Evolutionary conservation across 2,113 vertebrate species (phyloP).

Genomic region (Isichthys henryi): DNA sequence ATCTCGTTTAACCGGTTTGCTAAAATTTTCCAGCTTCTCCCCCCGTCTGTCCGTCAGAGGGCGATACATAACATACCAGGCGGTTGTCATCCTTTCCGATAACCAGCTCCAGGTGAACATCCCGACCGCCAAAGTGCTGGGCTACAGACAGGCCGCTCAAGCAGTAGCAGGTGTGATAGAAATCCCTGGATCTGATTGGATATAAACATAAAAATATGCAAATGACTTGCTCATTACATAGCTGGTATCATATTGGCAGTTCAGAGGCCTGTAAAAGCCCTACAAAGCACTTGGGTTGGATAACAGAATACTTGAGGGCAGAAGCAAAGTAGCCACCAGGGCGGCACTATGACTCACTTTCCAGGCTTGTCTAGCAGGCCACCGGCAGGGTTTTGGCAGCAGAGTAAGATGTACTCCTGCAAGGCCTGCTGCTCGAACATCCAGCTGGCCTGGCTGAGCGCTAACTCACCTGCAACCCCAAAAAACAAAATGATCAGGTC

Average conservation of each 20-base stretch:
- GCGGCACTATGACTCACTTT: conserved; percentile 72
- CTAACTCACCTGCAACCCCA: conserved; percentile 65
- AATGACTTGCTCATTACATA: neutral
- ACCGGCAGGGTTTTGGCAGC: conserved; percentile 87
- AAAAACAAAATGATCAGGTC: neutral
- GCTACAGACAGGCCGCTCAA: conserved; percentile 88
- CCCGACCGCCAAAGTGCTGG: conserved; percentile 86
- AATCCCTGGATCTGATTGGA: conserved; percentile 78
- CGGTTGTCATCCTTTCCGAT: conserved; percentile 77
- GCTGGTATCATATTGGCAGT: neutral
- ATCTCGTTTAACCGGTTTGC: neutral
- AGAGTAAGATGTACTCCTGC: conserved; percentile 95
- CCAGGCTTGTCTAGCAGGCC: conserved; percentile 93
- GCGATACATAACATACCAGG: conserved; percentile 66
- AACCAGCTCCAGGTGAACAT: conserved; percentile 73
- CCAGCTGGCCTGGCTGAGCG: conserved; percentile 79
- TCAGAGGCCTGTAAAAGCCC: neutral
- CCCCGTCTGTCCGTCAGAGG: neutral
- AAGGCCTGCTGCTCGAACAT: conserved; percentile 92
- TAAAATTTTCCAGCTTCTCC: neutral
- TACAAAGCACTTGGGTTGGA: neutral
- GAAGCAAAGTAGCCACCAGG: conserved; percentile 19
- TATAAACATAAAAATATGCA: neutral
- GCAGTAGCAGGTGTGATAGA: conserved; percentile 98
- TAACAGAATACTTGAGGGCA: neutral